These are phyloP conservation scores for Coccyzus lansbergi DNA, from an alignment of 2,797 vertebrate genomes.

Conservation along the genomic window DNA sequence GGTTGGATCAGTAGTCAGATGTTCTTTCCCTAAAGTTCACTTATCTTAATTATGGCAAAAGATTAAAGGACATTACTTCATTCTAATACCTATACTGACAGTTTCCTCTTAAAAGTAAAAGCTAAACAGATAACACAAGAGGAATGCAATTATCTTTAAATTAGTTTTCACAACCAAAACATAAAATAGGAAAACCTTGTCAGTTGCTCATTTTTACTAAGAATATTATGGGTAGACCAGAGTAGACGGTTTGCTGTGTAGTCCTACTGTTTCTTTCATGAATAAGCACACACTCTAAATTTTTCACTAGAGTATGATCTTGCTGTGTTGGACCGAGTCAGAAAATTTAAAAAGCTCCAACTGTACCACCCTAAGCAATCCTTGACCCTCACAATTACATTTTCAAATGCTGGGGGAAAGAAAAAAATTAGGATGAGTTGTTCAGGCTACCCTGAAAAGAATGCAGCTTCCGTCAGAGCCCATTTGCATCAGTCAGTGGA, in stretches of 20 bases:
- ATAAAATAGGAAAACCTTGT: background rate
- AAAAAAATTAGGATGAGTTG: background rate
- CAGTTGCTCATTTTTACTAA: background rate
- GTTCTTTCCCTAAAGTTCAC: conserved; percentile 1
- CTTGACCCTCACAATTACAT: conserved; percentile 6
- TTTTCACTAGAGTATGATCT: background rate
- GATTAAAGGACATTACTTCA: background rate
- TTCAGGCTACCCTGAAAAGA: conserved; percentile 51
- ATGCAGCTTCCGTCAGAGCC: conserved; percentile 49
- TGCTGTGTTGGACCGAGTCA: conserved; percentile 20
- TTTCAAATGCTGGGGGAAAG: conserved; percentile 13
- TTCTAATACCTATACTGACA: background rate
- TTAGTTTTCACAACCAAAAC: background rate
- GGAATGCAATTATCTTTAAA: background rate
- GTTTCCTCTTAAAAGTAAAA: conserved; percentile 25
- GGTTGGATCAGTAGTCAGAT: background rate
- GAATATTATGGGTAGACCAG: background rate
- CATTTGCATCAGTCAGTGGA: conserved; percentile 50
- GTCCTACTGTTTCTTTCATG: background rate
- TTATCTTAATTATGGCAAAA: conserved; percentile 17
- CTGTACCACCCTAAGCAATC: background rate
- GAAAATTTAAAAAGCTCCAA: background rate
- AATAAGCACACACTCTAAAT: background rate
- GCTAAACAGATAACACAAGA: background rate
- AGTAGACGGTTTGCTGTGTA: background rate